phyloP scores from a whole-genome alignment of 2,888 invertebrate species.

The Lasius platythorax region DNA sequence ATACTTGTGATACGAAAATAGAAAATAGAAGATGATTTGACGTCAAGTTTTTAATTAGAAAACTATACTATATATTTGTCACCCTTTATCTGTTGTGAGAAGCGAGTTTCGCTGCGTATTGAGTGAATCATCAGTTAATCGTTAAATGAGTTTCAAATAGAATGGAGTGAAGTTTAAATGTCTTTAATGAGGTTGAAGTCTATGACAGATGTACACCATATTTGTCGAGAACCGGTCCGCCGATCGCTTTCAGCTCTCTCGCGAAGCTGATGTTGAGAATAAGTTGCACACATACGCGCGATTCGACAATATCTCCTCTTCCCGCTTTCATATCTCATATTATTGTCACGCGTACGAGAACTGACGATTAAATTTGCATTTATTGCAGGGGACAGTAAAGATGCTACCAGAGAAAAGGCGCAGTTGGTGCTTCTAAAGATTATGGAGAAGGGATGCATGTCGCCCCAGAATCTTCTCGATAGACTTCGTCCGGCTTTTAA shows the following conservation, averaged over 20 bases:
- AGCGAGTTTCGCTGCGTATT: background rate
- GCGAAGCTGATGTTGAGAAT: slow-evolving; percentile 8
- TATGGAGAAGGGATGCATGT: slow-evolving; percentile 90
- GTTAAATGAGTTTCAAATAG: slow-evolving; percentile 46
- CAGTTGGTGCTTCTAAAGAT: slow-evolving; percentile 91
- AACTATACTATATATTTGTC: background rate
- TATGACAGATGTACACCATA: slow-evolving; percentile 61
- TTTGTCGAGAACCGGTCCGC: slow-evolving; percentile 60
- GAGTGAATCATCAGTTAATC: slow-evolving; percentile 56
- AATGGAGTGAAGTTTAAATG: slow-evolving; percentile 60
- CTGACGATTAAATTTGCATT: background rate
- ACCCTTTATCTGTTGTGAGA: background rate
- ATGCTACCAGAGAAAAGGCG: slow-evolving; percentile 91
- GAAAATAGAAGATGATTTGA: slow-evolving; percentile 17
- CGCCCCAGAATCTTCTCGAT: slow-evolving; percentile 91
- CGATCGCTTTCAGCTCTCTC: slow-evolving; percentile 42
- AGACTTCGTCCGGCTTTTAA: slow-evolving; percentile 90
- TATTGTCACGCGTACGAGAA: background rate
- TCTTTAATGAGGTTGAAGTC: slow-evolving; percentile 62
- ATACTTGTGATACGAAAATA: background rate
- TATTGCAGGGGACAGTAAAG: slow-evolving; percentile 88
- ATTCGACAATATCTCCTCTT: background rate
- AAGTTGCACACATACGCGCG: background rate
- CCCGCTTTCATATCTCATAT: background rate
- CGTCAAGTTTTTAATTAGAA: slow-evolving; percentile 24